These are phyloP conservation scores for Neelides folsomi DNA, from an alignment of 2,888 invertebrate species.

Conservation along the genomic window DNA sequence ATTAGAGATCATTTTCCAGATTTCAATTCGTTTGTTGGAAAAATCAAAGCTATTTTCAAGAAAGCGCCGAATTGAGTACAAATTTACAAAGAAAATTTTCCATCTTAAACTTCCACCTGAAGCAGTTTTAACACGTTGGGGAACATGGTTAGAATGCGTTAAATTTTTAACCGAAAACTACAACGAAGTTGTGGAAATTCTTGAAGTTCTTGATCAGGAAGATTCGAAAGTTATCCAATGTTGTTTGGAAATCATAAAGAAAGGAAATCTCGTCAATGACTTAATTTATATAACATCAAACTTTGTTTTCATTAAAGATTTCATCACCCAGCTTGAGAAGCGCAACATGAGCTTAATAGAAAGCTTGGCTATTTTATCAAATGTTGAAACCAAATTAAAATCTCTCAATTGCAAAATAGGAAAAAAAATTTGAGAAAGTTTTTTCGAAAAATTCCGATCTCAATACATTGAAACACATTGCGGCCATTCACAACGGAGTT, in stretches of 20 bases:
- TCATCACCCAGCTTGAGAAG: not conserved
- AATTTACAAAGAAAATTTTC: conserved; percentile 33
- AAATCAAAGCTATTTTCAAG: conserved; percentile 33
- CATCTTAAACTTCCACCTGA: conserved; percentile 33
- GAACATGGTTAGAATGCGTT: conserved; percentile 34
- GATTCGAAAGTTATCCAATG: conserved; percentile 7
- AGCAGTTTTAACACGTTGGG: conserved; percentile 35
- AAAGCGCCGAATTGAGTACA: conserved; percentile 32
- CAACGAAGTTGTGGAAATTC: conserved; percentile 9
- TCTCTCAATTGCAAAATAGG: not conserved
- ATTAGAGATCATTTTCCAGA: conserved; percentile 28
- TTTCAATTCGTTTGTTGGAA: conserved; percentile 32
- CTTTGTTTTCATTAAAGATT: not conserved
- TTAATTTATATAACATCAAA: conserved; percentile 1
- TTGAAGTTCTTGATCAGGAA: conserved; percentile 1
- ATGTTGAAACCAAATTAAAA: not conserved
- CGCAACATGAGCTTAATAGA: not conserved
- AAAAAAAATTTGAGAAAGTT: not conserved
- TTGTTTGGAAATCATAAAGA: not conserved
- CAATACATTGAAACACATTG: not conserved
- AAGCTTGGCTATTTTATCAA: not conserved
- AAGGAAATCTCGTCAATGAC: not conserved
- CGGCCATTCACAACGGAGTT: not conserved
- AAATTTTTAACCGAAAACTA: conserved; percentile 26
- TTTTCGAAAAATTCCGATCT: conserved; percentile 1